Conservation (phyloP, 2,888 invertebrate genomes). For the Nymphalis polychloros region DNA sequence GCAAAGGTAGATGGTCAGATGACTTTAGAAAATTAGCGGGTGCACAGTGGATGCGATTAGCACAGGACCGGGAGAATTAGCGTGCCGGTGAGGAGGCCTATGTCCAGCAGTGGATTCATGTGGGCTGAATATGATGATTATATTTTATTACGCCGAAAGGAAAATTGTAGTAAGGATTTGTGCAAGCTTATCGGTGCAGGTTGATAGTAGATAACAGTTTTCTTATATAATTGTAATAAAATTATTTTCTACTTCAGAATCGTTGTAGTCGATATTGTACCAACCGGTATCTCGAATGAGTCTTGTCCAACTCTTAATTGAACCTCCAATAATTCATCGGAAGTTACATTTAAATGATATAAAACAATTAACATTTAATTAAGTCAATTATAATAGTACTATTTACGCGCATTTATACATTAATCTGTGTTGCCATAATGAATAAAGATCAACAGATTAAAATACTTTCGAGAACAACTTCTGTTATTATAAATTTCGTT, state of each 20-base stretch:
- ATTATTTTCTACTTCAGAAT: not conserved
- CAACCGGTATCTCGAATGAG: constrained; percentile 27
- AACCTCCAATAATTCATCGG: constrained; percentile 55
- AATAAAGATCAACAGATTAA: not conserved
- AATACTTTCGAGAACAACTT: not conserved
- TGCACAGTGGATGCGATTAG: no score
- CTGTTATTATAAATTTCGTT: not conserved
- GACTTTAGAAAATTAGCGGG: no score
- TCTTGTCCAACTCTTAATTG: constrained; percentile 45
- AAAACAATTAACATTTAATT: constrained; percentile 55
- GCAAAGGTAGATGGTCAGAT: no score
- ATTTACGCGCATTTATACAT: constrained; percentile 41
- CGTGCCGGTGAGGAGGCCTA: no score
- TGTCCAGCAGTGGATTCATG: no score
- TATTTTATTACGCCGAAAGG: no score
- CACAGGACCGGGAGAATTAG: no score
- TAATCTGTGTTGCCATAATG: constrained; percentile 36
- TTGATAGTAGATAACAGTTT: no score
- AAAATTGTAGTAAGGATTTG: no score
- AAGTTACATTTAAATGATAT: constrained; percentile 67
- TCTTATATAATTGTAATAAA: not conserved
- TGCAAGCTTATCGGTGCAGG: no score
- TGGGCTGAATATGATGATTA: no score
- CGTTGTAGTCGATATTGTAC: constrained; percentile 47
- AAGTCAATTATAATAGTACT: constrained; percentile 49